Percentiles rank a stretch among this genome's conserved stretches.
These are phyloP conservation scores for Hapalemur alaotrensis DNA, from an alignment of 2,797 vertebrate genomes.

Conservation along the genomic window DNA sequence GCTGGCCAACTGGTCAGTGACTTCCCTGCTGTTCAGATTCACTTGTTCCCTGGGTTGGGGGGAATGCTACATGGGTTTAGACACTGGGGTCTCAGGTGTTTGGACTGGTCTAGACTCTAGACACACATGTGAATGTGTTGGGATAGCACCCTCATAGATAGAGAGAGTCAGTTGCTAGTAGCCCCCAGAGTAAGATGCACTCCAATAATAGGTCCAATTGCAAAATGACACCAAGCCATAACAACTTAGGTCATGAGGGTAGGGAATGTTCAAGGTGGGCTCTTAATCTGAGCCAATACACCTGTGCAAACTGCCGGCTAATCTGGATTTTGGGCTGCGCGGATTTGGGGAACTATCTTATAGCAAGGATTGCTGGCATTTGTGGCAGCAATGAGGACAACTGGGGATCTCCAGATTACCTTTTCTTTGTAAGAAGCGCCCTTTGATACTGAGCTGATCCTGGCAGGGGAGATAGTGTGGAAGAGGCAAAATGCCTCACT, in stretches of 20 bases:
- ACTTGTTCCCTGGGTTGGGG: background rate
- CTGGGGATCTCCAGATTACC: background rate
- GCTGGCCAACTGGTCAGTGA: background rate
- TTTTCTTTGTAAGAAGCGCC: background rate
- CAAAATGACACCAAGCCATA: background rate
- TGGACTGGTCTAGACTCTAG: background rate
- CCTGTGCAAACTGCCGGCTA: background rate
- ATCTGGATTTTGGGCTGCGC: background rate
- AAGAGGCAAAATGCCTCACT: background rate
- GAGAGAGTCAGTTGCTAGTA: background rate
- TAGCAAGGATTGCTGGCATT: background rate
- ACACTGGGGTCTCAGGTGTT: background rate
- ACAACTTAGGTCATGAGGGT: background rate
- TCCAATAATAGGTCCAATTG: background rate
- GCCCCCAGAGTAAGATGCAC: background rate
- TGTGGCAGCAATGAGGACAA: background rate
- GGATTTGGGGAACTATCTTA: background rate
- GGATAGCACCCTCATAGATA: no score
- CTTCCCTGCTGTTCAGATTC: background rate
- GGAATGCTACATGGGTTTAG: background rate
- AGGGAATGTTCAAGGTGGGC: background rate
- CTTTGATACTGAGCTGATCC: background rate
- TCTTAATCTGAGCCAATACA: background rate
- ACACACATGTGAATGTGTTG: background rate
- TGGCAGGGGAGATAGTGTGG: background rate